These are phyloP conservation scores for Venusia cambrica DNA, from an alignment of 2,888 invertebrate genomes.

Conservation along the genomic window DNA sequence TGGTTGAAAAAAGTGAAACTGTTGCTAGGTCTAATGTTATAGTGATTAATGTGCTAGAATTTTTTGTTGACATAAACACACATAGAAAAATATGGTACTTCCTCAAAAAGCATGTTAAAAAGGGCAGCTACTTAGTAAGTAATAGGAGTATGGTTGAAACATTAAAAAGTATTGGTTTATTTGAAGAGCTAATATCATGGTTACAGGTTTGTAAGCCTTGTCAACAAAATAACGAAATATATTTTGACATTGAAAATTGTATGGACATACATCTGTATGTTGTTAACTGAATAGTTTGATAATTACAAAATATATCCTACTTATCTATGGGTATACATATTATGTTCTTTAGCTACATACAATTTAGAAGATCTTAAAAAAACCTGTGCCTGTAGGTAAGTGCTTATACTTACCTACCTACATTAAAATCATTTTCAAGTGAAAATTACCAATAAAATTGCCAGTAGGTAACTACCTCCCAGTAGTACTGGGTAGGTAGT, in stretches of 20 bases:
- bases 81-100: constrained; percentile 83
- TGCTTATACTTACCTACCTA: no score
- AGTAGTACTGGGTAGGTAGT: no score
- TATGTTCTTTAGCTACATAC: no score
- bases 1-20: constrained; percentile 77
- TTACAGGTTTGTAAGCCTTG: constrained; percentile 61
- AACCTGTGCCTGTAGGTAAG: no score
- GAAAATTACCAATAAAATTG: no score
- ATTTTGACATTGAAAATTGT: constrained; percentile 64
- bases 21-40: constrained; percentile 81
- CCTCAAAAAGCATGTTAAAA: constrained; percentile 74
- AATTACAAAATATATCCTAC: no score
- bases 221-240: constrained; percentile 68
- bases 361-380: no score
- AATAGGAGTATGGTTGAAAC: constrained; percentile 81
- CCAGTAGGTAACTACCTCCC: no score
- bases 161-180: constrained; percentile 65
- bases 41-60: constrained; percentile 86
- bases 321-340: no score
- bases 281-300: constrained; percentile 57
- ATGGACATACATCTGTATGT: constrained; percentile 64
- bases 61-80: constrained; percentile 81
- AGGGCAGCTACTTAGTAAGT: constrained; percentile 80
- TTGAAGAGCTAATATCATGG: constrained; percentile 73
- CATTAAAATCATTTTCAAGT: no score